phyloP scores from a whole-genome alignment of 2,113 vertebrate species.

The Trematomus loennbergii region DNA sequence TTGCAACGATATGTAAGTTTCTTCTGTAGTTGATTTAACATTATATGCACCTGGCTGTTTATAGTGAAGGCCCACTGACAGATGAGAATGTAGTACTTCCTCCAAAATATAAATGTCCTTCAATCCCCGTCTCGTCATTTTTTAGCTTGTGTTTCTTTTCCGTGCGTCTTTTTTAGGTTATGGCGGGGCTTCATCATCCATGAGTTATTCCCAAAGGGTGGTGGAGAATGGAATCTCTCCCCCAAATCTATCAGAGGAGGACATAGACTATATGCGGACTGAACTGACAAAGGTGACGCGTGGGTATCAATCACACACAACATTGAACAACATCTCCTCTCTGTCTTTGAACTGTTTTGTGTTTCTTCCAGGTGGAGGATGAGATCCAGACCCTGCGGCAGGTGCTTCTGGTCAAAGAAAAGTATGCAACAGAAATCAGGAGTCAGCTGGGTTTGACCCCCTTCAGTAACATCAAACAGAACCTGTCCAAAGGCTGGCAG shows the following conservation, averaged over 20 bases:
- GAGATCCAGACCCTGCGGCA: conserved; percentile 95
- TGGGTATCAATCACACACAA: not conserved
- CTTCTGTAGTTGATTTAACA: no score
- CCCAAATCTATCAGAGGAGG: conserved; percentile 86
- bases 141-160: not conserved
- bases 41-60: no score
- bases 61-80: no score
- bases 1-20: no score
- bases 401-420: conserved; percentile 93
- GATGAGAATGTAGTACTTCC: no score
- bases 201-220: conserved; percentile 82
- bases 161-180: conserved; percentile 80
- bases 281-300: conserved; percentile 90
- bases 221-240: conserved; percentile 63
- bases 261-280: conserved; percentile 86
- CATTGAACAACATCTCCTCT: not conserved
- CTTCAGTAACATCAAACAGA: conserved; percentile 90
- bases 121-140: no score
- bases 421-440: conserved; percentile 90
- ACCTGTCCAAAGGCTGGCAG: conserved; percentile 92
- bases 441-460: conserved; percentile 90
- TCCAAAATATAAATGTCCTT: not conserved
- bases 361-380: conserved; percentile 89
- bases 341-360: not conserved
- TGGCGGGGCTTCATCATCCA: conserved; percentile 80